phyloP scores from a whole-genome alignment of 2,797 vertebrate genomes.

The Smutsia temminckii region DNA sequence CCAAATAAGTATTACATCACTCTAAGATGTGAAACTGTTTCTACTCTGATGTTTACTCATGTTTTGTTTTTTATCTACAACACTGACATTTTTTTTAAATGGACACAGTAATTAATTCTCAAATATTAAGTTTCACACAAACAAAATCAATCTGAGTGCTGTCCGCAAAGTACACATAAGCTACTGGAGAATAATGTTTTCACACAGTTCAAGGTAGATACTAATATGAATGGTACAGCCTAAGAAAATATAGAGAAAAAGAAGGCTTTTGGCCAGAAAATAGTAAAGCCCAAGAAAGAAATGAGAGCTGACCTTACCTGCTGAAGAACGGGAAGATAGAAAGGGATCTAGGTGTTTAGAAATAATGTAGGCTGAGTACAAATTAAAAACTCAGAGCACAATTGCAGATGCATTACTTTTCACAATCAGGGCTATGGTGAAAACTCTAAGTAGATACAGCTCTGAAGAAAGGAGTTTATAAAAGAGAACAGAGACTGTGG shows the following conservation, averaged over 20 bases:
- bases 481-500: conserved; percentile 19
- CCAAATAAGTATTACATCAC: conserved; percentile 1
- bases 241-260: not conserved
- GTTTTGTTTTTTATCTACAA: conserved; percentile 9
- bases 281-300: not conserved
- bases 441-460: not conserved
- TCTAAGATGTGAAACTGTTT: not conserved
- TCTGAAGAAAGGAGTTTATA: not conserved
- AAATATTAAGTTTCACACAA: not conserved
- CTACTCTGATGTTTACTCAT: conserved; percentile 24
- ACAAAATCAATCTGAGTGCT: not conserved
- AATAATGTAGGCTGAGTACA: not conserved
- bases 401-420: not conserved
- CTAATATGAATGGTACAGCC: not conserved
- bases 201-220: not conserved
- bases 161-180: not conserved
- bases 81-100: not conserved
- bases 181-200: not conserved
- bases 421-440: not conserved
- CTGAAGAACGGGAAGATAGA: not conserved
- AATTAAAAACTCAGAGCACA: not conserved
- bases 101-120: not conserved
- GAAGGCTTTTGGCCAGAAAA: not conserved
- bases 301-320: not conserved
- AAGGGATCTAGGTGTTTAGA: not conserved